Evolutionary conservation across 2,113 vertebrate species (phyloP), one percentile per base, ranked within the genome.

Genomic region (Hypanus sabinus): DNA sequence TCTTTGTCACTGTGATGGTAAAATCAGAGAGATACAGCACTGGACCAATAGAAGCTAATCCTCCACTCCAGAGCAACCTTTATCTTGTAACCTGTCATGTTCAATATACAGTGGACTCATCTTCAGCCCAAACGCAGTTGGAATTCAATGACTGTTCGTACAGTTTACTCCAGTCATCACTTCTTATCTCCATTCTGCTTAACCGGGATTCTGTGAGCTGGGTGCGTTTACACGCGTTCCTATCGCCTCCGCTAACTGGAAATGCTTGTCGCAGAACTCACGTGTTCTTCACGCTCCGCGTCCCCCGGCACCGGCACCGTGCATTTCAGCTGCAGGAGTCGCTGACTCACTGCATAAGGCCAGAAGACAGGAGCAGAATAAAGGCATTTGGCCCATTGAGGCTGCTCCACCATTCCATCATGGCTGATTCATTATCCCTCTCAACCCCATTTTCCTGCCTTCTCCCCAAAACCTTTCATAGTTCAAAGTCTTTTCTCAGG

Each of bases 41-140:
- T 1, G 5, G 57, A n/a, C 85, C 60, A 88, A 88, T 88, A 62
- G 36, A 90, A 90, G 60, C 57, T 36, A 65, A 90, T 90, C 85
- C 65, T 46, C 22, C 30, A 8, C 65, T 30, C 85, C 85, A 65
- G 60, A 33, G 60, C 60, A 90, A 68, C 85, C 60, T 90, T 90
- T 90, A 90, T 90, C 60, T 65, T 90, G 85, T 68, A 90, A 90
- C 85, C 85, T 90, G 85, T n/a, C 85, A 90, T 65, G 30, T 68
- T 90, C 65, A 68, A 90, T 90, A 65, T 68, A 90, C 85, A 90
- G 18, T 68, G 85, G 85, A 6, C 60, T 33, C 16, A 90, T 90
- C 85, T 16, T 65, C 85, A 68, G 60, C 60, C 85, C 85, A 90
- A 65, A 68, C 33, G 85, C 3, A 62, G 62, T 20, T 33, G 62